Evolutionary conservation across 2,797 vertebrate species (phyloP).

Genomic region (Gobio occitaniae): DNA sequence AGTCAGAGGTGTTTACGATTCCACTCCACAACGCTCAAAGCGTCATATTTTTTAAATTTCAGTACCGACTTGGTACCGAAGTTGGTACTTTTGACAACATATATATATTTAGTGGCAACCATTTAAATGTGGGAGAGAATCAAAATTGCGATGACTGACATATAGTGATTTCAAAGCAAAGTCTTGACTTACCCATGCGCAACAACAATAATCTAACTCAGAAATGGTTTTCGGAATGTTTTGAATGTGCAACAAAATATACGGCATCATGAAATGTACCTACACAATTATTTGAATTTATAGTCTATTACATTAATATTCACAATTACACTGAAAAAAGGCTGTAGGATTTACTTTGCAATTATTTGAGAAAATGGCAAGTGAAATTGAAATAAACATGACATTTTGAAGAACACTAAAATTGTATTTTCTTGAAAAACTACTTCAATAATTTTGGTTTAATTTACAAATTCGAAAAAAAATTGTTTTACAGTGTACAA

Average conservation of each 20-base stretch:
- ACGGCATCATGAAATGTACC: neutral
- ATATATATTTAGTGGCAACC: neutral
- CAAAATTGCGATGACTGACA: neutral
- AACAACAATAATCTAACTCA: neutral
- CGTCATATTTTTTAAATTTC: no score
- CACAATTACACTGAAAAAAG: neutral
- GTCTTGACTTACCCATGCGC: neutral
- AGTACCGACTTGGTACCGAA: no score
- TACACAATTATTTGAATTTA: neutral
- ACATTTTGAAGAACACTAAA: neutral
- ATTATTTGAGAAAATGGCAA: neutral
- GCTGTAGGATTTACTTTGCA: neutral
- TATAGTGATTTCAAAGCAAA: neutral
- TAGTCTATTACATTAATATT: no score
- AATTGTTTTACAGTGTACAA: neutral
- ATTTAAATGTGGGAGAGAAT: neutral
- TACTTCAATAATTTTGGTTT: neutral
- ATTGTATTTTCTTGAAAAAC: neutral
- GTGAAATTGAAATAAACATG: neutral
- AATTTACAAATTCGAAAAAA: neutral
- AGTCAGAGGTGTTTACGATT: no score
- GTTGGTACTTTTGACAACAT: no score
- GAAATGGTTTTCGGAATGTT: neutral
- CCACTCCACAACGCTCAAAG: no score
- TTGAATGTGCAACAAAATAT: neutral